Percentiles rank a stretch among this genome's conserved stretches.
Conservation (phyloP, 1,140 invertebrate species). For the Drosophila littoralis region DNA sequence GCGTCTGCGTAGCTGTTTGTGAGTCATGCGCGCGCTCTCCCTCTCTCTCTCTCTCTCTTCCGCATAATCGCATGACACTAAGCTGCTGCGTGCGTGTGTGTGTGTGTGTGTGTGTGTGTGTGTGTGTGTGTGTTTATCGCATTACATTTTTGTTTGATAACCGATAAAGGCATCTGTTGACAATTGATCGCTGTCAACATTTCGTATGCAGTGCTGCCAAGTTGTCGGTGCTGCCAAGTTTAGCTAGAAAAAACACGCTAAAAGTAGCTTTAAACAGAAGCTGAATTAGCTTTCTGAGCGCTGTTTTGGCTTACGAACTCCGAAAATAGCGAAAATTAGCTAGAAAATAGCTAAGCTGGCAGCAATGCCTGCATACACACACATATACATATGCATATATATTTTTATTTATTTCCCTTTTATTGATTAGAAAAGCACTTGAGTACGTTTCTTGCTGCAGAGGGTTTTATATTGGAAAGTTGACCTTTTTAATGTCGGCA, state of each 20-base stretch:
- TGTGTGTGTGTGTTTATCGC: conserved; percentile 23
- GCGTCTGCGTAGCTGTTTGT: conserved; percentile 46
- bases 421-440: too few species aligned
- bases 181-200: conserved; percentile 23
- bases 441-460: too few species aligned
- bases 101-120: too few species aligned
- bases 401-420: neutral
- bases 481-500: too few species aligned
- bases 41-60: conserved; percentile 9
- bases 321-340: too few species aligned
- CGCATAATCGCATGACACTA: conserved; percentile 2
- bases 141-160: conserved; percentile 13
- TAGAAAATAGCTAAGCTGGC: too few species aligned
- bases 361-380: neutral
- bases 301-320: too few species aligned
- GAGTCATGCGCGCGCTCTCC: conserved; percentile 33
- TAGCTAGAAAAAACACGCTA: too few species aligned
- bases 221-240: neutral
- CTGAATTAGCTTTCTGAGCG: too few species aligned
- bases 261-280: neutral
- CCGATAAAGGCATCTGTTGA: conserved; percentile 29
- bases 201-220: neutral
- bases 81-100: neutral
- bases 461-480: too few species aligned
- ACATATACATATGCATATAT: conserved; percentile 2